Conservation (phyloP, 2,797 vertebrate genomes). For the Anguilla anguilla region DNA sequence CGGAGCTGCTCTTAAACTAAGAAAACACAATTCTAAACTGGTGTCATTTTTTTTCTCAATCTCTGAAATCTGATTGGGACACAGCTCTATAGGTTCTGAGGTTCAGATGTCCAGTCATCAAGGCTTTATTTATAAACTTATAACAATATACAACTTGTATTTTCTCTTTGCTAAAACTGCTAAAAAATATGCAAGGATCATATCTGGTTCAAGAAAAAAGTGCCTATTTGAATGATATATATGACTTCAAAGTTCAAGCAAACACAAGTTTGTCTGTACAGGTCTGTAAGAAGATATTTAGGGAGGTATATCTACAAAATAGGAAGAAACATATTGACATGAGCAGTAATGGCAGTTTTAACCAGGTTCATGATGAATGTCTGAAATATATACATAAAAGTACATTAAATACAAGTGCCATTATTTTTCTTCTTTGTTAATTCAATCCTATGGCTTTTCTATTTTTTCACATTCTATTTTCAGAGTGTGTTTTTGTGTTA, state of each 20-base stretch:
- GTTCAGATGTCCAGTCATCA: conserved; percentile 7
- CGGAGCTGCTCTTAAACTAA: no score
- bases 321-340: conserved; percentile 15
- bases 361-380: conserved; percentile 11
- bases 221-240: conserved; percentile 30
- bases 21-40: not conserved
- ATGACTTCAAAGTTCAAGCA: conserved; percentile 33
- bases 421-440: not conserved
- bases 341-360: conserved; percentile 1
- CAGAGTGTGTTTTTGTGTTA: conserved; percentile 44
- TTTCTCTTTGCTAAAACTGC: conserved; percentile 40
- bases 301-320: not conserved
- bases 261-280: conserved; percentile 47
- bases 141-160: conserved; percentile 46
- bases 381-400: conserved; percentile 21
- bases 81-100: not conserved
- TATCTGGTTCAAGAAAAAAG: conserved; percentile 29
- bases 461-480: not conserved
- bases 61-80: not conserved
- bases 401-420: conserved; percentile 15
- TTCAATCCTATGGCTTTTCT: conserved; percentile 2
- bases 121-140: conserved; percentile 60
- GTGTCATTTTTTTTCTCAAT: conserved; percentile 1
- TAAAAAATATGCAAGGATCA: conserved; percentile 33
- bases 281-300: conserved; percentile 33